Percentiles rank a stretch among this genome's conserved stretches.
phyloP scores from a whole-genome alignment of 64 coral and sea anemone species.

The Astreopora myriophthalma region DNA sequence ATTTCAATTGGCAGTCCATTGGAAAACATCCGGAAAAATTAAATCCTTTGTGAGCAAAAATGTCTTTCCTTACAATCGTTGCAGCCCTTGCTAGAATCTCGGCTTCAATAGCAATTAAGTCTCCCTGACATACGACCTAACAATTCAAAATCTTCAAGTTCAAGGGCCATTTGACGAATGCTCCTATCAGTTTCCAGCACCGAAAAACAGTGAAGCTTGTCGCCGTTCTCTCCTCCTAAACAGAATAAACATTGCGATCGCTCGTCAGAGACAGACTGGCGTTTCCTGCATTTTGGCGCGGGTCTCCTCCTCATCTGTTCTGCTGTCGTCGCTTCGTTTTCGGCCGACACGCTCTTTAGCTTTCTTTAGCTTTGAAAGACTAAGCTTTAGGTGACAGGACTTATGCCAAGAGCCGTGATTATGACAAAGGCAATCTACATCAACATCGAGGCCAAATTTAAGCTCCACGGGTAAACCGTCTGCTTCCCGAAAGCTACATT shows the following conservation, averaged over 20 bases:
- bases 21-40: slow-evolving; percentile 62
- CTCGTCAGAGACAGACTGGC: background rate
- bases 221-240: background rate
- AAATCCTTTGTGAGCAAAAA: slow-evolving; percentile 53
- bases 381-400: slow-evolving; percentile 53
- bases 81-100: slow-evolving; percentile 65
- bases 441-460: slow-evolving; percentile 41
- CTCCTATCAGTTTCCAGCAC: slow-evolving; percentile 6
- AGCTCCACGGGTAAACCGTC: background rate
- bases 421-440: background rate
- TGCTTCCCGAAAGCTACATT: slow-evolving; percentile 53
- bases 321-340: background rate
- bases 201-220: slow-evolving; percentile 29
- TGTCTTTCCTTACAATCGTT: slow-evolving; percentile 67
- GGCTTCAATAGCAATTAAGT: slow-evolving; percentile 58
- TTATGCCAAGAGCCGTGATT: slow-evolving; percentile 67
- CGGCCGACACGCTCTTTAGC: slow-evolving; percentile 1
- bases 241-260: slow-evolving; percentile 33
- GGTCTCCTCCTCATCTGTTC: background rate
- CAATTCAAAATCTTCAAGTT: slow-evolving; percentile 45
- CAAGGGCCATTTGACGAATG: slow-evolving; percentile 19
- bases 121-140: slow-evolving; percentile 34
- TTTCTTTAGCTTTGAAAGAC: slow-evolving; percentile 57
- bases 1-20: slow-evolving; percentile 17
- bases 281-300: slow-evolving; percentile 30